These are phyloP conservation scores for Sakesphorus luctuosus DNA, from an alignment of 2,113 vertebrate genomes.

Conservation along the genomic window DNA sequence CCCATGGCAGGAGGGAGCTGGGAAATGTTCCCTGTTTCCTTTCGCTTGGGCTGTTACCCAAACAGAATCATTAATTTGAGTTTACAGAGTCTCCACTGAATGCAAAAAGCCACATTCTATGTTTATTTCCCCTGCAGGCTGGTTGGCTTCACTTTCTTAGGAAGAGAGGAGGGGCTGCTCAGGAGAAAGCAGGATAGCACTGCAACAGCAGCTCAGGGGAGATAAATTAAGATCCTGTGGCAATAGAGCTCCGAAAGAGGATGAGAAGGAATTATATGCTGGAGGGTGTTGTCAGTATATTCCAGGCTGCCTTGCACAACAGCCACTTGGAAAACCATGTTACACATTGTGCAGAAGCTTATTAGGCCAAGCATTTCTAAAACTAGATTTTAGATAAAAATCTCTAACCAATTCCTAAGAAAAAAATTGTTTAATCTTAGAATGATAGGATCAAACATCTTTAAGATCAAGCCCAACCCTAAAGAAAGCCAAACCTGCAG, in stretches of 20 bases:
- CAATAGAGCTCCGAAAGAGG: not conserved
- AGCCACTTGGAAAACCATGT: not conserved
- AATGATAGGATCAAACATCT: not conserved
- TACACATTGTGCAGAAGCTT: not conserved
- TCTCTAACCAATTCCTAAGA: not conserved
- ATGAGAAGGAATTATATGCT: not conserved
- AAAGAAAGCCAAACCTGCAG: not conserved
- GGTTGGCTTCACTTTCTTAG: not conserved
- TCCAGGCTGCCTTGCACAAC: not conserved
- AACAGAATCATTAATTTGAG: constrained; percentile 18
- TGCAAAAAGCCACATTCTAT: not conserved
- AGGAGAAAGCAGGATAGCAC: not conserved
- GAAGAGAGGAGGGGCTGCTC: not conserved
- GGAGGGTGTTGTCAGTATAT: not conserved
- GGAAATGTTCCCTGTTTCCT: constrained; percentile 25
- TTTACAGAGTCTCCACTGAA: not conserved
- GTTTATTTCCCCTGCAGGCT: constrained; percentile 37
- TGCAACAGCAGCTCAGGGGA: not conserved
- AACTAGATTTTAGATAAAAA: not conserved
- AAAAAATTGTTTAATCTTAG: not conserved
- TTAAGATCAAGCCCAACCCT: not conserved
- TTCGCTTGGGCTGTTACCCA: not conserved
- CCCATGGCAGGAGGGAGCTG: not conserved
- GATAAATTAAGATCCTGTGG: not conserved
- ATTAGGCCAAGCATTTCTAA: not conserved